These are phyloP conservation scores for Dascillus cervinus DNA, from an alignment of 2,888 invertebrate genomes.

Conservation along the genomic window DNA sequence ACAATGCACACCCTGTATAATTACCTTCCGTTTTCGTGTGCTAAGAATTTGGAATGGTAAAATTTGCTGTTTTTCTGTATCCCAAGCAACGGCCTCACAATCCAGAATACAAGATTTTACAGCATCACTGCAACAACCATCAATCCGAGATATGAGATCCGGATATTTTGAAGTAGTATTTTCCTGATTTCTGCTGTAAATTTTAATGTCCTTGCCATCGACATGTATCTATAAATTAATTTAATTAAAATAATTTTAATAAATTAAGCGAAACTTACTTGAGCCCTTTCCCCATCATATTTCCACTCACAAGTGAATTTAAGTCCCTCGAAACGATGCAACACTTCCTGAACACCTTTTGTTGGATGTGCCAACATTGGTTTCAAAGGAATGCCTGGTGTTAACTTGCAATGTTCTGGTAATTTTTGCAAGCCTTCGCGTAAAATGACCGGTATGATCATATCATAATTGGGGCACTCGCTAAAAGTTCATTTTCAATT, in stretches of 20 bases:
- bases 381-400: slow-evolving; percentile 89
- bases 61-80: slow-evolving; percentile 76
- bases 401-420: slow-evolving; percentile 73
- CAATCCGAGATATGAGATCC: slow-evolving; percentile 74
- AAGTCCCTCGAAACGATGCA: slow-evolving; percentile 62
- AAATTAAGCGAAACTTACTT: slow-evolving; percentile 59
- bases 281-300: slow-evolving; percentile 98
- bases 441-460: slow-evolving; percentile 71
- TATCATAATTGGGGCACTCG: slow-evolving; percentile 92
- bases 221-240: no score
- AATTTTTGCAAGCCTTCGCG: slow-evolving; percentile 67
- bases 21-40: slow-evolving; percentile 89
- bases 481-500: slow-evolving; percentile 1
- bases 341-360: slow-evolving; percentile 83
- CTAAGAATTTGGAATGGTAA: slow-evolving; percentile 94
- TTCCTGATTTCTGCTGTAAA: slow-evolving; percentile 95
- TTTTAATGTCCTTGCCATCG: slow-evolving; percentile 56
- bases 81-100: slow-evolving; percentile 97
- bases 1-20: slow-evolving; percentile 26
- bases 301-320: slow-evolving; percentile 98
- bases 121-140: slow-evolving; percentile 45
- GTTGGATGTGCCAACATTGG: slow-evolving; percentile 99
- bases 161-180: slow-evolving; percentile 94
- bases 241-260: no score
- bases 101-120: slow-evolving; percentile 86